Percentiles rank a stretch among this genome's conserved stretches.
These are phyloP conservation scores for Ploceus nigricollis DNA, from an alignment of 2,113 vertebrate species.

Conservation along the genomic window DNA sequence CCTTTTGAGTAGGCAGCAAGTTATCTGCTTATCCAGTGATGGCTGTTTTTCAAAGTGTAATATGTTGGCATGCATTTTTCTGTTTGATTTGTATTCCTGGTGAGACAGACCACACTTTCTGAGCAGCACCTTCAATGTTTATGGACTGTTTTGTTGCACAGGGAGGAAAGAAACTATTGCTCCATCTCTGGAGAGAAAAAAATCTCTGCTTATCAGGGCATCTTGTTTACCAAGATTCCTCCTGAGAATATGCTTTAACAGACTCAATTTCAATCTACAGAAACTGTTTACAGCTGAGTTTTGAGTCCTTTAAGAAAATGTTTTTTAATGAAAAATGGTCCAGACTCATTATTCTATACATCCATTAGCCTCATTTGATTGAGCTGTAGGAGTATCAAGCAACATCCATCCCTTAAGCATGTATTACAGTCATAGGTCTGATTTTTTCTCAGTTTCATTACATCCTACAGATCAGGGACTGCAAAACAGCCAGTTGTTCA, in stretches of 20 bases:
- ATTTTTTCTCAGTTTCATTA: not conserved
- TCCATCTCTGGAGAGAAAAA: not conserved
- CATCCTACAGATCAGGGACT: not conserved
- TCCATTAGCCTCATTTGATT: not conserved
- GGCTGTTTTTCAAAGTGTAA: not conserved
- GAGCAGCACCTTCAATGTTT: not conserved
- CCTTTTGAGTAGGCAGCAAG: not conserved
- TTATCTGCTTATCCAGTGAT: not conserved
- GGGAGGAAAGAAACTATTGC: not conserved
- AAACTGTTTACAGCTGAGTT: not conserved
- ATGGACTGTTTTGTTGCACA: not conserved
- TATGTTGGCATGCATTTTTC: constrained; percentile 11
- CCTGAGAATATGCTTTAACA: not conserved
- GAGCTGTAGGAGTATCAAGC: not conserved
- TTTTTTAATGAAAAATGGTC: not conserved
- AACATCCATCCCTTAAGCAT: not conserved
- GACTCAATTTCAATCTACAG: not conserved
- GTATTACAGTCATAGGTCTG: not conserved
- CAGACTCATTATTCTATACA: not conserved
- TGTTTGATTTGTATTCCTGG: not conserved
- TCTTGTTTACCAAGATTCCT: constrained; percentile 5
- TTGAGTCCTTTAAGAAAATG: not conserved
- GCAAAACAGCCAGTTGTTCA: not conserved
- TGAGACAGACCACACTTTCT: not conserved
- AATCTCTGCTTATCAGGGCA: not conserved